Percentiles rank a stretch among this genome's conserved stretches.
These are phyloP conservation scores for Cephonodes hylas DNA, from an alignment of 2,888 invertebrate genomes.

Conservation along the genomic window DNA sequence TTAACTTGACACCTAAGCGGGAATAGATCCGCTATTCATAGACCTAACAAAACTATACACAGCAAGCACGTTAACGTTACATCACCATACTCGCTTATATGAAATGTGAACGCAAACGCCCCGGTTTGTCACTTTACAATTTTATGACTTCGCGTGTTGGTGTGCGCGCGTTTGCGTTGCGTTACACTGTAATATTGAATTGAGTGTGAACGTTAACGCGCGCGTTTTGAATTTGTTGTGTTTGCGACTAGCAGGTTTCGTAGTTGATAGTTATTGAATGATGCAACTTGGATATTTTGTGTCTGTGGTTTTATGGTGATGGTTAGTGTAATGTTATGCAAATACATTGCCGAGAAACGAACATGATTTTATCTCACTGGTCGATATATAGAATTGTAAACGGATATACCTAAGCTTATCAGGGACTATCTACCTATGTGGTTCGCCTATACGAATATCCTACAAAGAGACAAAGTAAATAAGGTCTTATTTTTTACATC, in stretches of 20 bases:
- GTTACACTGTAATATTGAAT: background rate
- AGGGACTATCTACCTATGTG: no score
- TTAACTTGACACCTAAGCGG: slow-evolving; percentile 15
- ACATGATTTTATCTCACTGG: no score
- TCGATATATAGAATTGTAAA: no score
- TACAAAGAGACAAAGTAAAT: no score
- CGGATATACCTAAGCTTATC: no score
- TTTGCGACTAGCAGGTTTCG: background rate
- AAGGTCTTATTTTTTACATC: no score
- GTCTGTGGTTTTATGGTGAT: background rate
- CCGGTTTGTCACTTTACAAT: slow-evolving; percentile 12
- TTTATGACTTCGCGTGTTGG: background rate
- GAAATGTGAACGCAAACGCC: slow-evolving; percentile 31
- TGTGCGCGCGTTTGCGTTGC: background rate
- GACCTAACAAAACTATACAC: slow-evolving; percentile 16
- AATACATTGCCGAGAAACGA: no score
- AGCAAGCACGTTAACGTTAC: slow-evolving; percentile 28
- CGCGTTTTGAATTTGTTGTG: background rate
- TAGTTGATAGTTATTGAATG: background rate
- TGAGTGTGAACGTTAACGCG: background rate
- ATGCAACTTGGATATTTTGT: background rate
- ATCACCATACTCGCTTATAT: slow-evolving; percentile 18
- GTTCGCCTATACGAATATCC: no score
- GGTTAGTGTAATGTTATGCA: background rate
- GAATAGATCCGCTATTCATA: slow-evolving; percentile 34